Evolutionary conservation across 2,888 invertebrate genomes (phyloP), one percentile per base, ranked within the genome.

Genomic region (Amiota mariae): DNA sequence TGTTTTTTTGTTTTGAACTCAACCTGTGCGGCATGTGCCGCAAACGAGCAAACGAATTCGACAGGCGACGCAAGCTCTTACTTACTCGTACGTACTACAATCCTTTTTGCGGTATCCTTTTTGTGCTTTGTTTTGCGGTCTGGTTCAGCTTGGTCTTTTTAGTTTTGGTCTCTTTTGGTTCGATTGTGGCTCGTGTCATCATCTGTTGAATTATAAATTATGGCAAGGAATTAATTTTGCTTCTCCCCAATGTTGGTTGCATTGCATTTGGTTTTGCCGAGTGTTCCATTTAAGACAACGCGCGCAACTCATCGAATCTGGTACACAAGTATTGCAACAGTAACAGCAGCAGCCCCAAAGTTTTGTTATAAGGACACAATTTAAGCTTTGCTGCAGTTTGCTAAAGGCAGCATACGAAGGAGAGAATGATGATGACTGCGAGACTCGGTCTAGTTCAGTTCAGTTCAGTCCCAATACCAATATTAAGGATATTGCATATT

Each of bases 161-260:
- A 36, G 71, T 20, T 57, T 61, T 36, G 48, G 56, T 72, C 36
- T 71, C 18, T 61, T 61, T 57, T 54, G 68, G 13, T 47, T 57
- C 18, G 72, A 72, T 70, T 72, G 81, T 85, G 85, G 85, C 85
- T 85, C 85, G 85, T 85, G 85, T 86, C 85, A 85, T 85, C 85
- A 85, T 85, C 85, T 85, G 85, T 85, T 85, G 85, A 83, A 81
- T 85, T 86, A 85, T 85, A 85, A 85, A 85, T 81, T 85, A 85
- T 85, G 83, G 85, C 85, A 85, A 84, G 83, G 84, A 85, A 86
- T 85, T 85, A 85, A 85, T 85, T 84, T 85, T 82, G 71, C 74
- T 76, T 70, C 66, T 47, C 20, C 66, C n/a, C 46, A 12, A 11
- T 63, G 63, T 24, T 63, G 13, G 54, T 63, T 63, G 46, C 63